phyloP scores from a whole-genome alignment of 2,113 vertebrate species.

The Ammospiza nelsoni region DNA sequence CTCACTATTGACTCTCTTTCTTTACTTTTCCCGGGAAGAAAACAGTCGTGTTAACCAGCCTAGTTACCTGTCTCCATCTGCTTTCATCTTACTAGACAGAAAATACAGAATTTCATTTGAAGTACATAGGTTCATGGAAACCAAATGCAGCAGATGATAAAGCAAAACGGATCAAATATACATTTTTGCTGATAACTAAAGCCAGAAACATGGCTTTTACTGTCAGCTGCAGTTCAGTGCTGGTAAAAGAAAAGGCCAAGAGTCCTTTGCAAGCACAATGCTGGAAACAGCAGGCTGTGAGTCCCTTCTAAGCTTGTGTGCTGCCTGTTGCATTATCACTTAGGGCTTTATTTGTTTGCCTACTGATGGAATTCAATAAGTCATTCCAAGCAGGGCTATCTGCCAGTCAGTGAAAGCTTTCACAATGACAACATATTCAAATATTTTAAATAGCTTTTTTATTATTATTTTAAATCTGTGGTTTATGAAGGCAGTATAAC shows the following conservation, averaged over 20 bases:
- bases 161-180: neutral
- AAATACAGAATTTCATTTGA: neutral
- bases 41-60: neutral
- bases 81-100: neutral
- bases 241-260: neutral
- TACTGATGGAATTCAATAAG: neutral
- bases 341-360: neutral
- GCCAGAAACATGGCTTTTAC: neutral
- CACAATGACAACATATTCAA: neutral
- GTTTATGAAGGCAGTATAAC: neutral
- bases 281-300: neutral
- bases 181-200: neutral
- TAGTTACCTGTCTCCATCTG: neutral
- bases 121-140: neutral
- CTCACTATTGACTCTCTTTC: neutral
- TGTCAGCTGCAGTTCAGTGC: neutral
- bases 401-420: neutral
- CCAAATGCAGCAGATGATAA: neutral
- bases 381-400: neutral
- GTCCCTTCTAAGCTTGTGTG: neutral
- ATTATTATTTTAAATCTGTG: neutral
- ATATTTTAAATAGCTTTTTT: neutral
- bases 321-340: neutral
- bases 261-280: neutral
- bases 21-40: neutral